Evolutionary conservation across 2,797 vertebrate species (phyloP).

Genomic region (Pelodytes ibericus): DNA sequence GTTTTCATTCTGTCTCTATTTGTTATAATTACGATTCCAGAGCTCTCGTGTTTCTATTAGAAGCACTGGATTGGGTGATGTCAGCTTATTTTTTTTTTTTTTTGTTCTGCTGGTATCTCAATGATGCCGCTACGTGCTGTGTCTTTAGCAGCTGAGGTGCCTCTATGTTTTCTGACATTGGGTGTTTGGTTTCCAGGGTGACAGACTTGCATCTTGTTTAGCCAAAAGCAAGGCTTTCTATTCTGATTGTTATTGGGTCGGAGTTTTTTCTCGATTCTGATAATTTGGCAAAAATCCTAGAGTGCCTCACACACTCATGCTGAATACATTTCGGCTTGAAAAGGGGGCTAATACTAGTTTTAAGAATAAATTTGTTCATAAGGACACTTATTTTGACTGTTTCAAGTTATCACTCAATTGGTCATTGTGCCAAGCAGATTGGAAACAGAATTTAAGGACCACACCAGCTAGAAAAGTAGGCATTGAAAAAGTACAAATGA

Average conservation of each 20-base stretch:
- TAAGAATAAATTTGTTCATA: background rate
- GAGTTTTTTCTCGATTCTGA: slow-evolving; percentile 19
- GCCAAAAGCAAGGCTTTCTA: slow-evolving; percentile 26
- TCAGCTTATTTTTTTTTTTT: background rate
- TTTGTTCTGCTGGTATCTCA: background rate
- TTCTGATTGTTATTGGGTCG: slow-evolving; percentile 24
- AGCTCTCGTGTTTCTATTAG: background rate
- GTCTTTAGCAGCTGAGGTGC: slow-evolving; percentile 6
- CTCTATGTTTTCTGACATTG: slow-evolving; percentile 14
- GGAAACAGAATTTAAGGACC: too few species aligned
- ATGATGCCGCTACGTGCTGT: background rate
- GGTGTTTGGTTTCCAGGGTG: slow-evolving; percentile 32
- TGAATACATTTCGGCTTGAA: slow-evolving; percentile 26
- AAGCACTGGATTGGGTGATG: background rate
- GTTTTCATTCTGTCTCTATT: background rate
- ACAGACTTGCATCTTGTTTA: slow-evolving; percentile 31
- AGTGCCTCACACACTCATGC: slow-evolving; percentile 15
- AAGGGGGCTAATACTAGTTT: background rate
- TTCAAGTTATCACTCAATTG: too few species aligned
- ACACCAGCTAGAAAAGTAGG: too few species aligned
- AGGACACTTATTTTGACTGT: too few species aligned
- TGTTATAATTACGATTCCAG: background rate
- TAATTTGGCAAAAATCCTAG: slow-evolving; percentile 39
- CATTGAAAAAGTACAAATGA: too few species aligned
- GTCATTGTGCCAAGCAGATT: too few species aligned